Base-by-base conservation (phyloP, 2,797 vertebrate genomes). In the Botia kubotai region DNA sequence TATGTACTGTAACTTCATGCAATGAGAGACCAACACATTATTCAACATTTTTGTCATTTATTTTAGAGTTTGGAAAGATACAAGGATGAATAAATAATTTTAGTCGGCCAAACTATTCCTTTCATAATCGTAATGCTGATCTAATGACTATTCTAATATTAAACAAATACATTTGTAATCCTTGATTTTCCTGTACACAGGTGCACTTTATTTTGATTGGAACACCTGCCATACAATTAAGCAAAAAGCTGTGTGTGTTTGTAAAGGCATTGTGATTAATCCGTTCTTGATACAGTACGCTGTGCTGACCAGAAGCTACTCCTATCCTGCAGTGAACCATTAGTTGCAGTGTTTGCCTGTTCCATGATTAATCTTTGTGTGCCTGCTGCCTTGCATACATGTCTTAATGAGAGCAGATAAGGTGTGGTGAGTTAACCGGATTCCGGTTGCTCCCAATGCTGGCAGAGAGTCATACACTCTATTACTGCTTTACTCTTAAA, bases 351-450 rank as follows among this genome's bases (percentile, higher is more conserved):
- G 75, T 78, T 76, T 82, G 77, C 62, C 66, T 50, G 81, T 43
- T 46, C 68, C 63, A 29, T 86, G 82, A 86, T 79, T 85, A 80
- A 83, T 83, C 74, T 83, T 67, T 69, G 70, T 82, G 72, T 78
- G 58, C 80, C 53, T 58, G 36, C 81, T 79, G 48, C 63, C 75
- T 80, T 33, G n/a, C 79, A 39, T 76, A 80, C 77, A 83, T 85
- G 78, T 84, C 75, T 77, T 79, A 83, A 75, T 53, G 68, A 82
- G 75, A 82, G 21, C 55, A 67, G 82, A 84, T 86, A 83, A 81
- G 72, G 72, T 81, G 68, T 62, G 70, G 74, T 65, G 65, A 83
- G 79, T 72, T 57, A 86, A 77, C 75, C 82, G 70, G 67, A 43
- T 83, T 79, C 72, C 53, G 60, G 73, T 50, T 58, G 67, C 76